Conservation (phyloP, 92 coral and sea anemone genomes). For the Actinernus sp. region DNA sequence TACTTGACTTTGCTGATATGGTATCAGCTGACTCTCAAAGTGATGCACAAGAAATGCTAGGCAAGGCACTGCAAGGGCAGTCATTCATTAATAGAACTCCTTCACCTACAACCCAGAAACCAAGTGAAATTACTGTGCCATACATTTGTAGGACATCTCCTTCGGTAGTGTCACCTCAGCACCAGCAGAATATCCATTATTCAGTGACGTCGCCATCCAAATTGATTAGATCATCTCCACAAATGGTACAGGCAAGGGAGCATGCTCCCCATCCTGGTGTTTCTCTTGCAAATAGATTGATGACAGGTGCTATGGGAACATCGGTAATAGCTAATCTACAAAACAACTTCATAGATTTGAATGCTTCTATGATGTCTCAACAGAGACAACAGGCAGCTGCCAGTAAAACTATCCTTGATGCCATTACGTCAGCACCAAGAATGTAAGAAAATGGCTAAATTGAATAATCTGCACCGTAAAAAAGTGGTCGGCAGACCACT, state of each 20-base stretch:
- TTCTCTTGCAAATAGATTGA: conserved; percentile 17
- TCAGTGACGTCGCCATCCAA: conserved; percentile 17
- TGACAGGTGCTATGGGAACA: conserved; percentile 8
- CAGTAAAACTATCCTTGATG: conserved; percentile 56
- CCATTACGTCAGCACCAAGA: conserved; percentile 61
- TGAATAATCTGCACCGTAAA: no score
- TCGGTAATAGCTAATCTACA: conserved; percentile 32
- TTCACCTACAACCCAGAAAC: conserved; percentile 48
- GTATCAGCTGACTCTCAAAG: conserved; percentile 49
- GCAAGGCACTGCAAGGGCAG: conserved; percentile 47
- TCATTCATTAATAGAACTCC: conserved; percentile 49
- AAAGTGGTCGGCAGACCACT: no score
- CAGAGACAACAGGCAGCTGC: conserved; percentile 50
- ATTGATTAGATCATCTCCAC: conserved; percentile 26
- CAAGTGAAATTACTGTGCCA: neutral
- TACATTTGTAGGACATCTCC: neutral
- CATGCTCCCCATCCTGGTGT: conserved; percentile 16
- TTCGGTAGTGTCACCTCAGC: conserved; percentile 57
- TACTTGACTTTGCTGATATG: conserved; percentile 89
- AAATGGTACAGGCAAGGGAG: conserved; percentile 35
- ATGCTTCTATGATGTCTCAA: conserved; percentile 52
- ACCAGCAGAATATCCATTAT: conserved; percentile 2
- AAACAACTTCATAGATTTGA: conserved; percentile 62
- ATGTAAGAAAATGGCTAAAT: conserved; percentile 69
- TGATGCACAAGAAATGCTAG: conserved; percentile 23